Evolutionary conservation across 2,888 invertebrate species (phyloP).

Genomic region (Xanthorhoe spadicearia): DNA sequence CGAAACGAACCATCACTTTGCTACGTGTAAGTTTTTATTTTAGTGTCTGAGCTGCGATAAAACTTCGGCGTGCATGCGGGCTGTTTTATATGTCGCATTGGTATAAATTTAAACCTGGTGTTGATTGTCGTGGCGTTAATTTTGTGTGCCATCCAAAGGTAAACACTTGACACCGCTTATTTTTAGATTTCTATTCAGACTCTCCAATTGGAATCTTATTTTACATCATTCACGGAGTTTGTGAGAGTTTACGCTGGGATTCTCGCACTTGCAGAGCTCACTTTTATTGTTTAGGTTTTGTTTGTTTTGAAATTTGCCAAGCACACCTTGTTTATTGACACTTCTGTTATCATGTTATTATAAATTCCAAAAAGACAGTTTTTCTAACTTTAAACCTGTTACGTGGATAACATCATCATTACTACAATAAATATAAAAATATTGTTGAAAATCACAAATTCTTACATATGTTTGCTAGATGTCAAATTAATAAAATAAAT

Average conservation of each 20-base stretch:
- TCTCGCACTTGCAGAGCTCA: background rate
- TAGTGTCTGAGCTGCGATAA: conserved; percentile 54
- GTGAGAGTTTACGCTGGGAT: conserved; percentile 14
- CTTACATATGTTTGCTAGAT: too few species aligned
- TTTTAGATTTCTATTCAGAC: conserved; percentile 55
- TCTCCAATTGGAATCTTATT: conserved; percentile 60
- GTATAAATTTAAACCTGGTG: conserved; percentile 60
- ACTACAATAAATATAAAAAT: too few species aligned
- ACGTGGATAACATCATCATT: background rate
- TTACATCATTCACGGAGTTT: conserved; percentile 31
- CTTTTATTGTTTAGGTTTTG: background rate
- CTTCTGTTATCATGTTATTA: background rate
- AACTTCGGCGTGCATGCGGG: conserved; percentile 52
- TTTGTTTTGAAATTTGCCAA: conserved; percentile 24
- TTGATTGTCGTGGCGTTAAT: conserved; percentile 54
- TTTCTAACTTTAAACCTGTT: background rate
- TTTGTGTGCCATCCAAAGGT: conserved; percentile 58
- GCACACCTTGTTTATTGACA: conserved; percentile 20
- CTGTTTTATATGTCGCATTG: conserved; percentile 46
- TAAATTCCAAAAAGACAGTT: too few species aligned
- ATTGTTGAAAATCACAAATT: too few species aligned
- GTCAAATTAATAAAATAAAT: background rate
- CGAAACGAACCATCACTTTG: conserved; percentile 67
- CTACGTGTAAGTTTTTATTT: conserved; percentile 79
- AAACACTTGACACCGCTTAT: conserved; percentile 70